Base-by-base conservation (phyloP, 2,888 invertebrate genomes). In the Dendrolimus houi region DNA sequence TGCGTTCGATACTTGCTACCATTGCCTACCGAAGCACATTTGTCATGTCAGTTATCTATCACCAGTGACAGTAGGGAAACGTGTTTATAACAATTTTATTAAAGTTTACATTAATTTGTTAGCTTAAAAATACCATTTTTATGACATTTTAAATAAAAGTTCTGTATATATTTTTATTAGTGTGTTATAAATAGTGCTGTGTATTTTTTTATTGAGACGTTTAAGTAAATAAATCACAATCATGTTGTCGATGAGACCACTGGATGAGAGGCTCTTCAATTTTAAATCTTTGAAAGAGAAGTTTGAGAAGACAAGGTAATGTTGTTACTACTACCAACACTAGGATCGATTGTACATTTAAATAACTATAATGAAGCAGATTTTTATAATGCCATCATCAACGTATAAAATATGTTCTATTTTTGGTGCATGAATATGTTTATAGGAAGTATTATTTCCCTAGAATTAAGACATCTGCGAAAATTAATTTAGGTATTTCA, bases 291-390 rank as follows among this genome's bases (percentile, higher is more conserved):
- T 89, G 41, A 89, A 85, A 69, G 85, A 88, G 56, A 81, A 83
- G 67, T 90, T 90, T 72, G 89, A 90, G 65, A 60, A 75, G 60
- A 62, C 75, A 59, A 89, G 89, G 88, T 89, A 87, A 77, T 65
- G 7, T 29, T 57, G 12, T 10, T 40, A 41, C 10, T 53, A 29
- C 29, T 3, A 6, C 29, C 6, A 29, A 29, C 29, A 29, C 29
- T 29, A 29, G 29, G 6, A 29, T 29, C 29, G 29, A 29, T 29
- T 6, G 29, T 29, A 29, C 29, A 29, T 29, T 29, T 29, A 29
- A 29, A 29, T 29, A 6, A 29, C 29, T 29, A 29, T 29, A 29
- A 6, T 6, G 6, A 29, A 29, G 6, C 29, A 6, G 29, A 3
- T 29, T 29, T 29, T 29, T 29, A 29, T 29, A 29, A 29, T 29